These are phyloP conservation scores for Trochalopteron elliotii DNA, from an alignment of 2,113 vertebrate species.

Conservation along the genomic window DNA sequence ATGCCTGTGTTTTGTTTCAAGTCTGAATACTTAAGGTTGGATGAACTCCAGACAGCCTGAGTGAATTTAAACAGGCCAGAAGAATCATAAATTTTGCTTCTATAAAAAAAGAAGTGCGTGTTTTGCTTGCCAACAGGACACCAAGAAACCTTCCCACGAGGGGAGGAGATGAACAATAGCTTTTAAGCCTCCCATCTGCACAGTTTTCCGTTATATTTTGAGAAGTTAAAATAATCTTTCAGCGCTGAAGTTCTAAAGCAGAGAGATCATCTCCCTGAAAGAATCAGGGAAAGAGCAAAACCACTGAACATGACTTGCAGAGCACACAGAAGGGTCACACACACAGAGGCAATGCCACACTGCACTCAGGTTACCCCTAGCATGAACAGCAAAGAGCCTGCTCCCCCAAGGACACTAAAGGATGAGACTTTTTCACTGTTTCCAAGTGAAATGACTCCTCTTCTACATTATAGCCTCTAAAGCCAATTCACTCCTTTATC, in stretches of 20 bases:
- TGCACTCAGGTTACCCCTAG: neutral
- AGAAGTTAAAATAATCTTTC: neutral
- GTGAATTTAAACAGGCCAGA: neutral
- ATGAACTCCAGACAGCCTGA: neutral
- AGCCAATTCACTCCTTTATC: neutral
- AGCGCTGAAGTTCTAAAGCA: neutral
- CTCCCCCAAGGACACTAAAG: neutral
- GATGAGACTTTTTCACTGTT: neutral
- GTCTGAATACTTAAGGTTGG: neutral
- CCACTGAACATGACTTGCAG: fast-evolving
- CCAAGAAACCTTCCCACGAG: neutral
- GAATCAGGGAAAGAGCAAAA: neutral
- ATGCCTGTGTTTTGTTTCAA: neutral
- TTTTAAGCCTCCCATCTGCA: neutral
- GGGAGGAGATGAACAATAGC: neutral
- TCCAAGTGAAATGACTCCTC: neutral
- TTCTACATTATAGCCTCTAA: neutral
- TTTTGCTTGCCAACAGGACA: neutral
- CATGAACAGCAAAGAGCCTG: neutral
- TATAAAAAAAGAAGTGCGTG: neutral
- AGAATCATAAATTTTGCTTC: conserved; percentile 12
- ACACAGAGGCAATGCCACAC: neutral
- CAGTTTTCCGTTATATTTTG: neutral
- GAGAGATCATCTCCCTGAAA: neutral
- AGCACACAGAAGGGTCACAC: neutral